phyloP scores from a whole-genome alignment of 2,113 vertebrate genomes.

The Brachypodius melanocephalos region DNA sequence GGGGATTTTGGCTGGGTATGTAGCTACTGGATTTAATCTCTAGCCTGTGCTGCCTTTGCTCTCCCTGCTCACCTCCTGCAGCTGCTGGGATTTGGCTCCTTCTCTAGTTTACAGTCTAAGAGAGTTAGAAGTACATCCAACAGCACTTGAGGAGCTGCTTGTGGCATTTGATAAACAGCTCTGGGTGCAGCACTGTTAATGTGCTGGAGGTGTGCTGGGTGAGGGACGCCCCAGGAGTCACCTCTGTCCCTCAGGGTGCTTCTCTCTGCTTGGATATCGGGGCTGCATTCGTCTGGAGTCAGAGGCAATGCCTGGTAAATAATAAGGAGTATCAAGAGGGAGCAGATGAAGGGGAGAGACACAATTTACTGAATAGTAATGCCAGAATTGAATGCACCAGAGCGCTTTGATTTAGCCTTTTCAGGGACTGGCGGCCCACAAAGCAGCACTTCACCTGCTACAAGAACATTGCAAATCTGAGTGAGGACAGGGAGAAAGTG shows the following conservation, averaged over 20 bases:
- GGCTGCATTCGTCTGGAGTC: neutral
- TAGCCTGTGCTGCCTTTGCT: neutral
- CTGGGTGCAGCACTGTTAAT: neutral
- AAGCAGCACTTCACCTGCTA: slow-evolving; percentile 30
- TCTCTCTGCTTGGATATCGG: rapidly evolving
- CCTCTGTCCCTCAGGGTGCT: neutral
- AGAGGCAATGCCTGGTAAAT: neutral
- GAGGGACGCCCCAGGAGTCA: neutral
- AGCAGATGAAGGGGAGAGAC: neutral
- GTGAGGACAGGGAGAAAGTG: neutral
- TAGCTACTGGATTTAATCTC: neutral
- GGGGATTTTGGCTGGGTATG: neutral
- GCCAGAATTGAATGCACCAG: slow-evolving; percentile 6
- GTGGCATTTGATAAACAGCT: neutral
- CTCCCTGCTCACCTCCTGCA: neutral
- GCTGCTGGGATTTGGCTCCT: neutral
- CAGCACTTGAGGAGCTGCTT: neutral
- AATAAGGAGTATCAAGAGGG: neutral
- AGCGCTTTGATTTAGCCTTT: slow-evolving; percentile 42
- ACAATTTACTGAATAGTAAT: slow-evolving; percentile 24
- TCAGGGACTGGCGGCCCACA: slow-evolving; percentile 10
- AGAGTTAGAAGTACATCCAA: neutral
- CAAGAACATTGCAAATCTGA: slow-evolving; percentile 12
- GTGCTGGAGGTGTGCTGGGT: neutral
- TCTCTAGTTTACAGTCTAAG: neutral